Evolutionary conservation across 2,113 vertebrate genomes (phyloP), one percentile per base, ranked within the genome.

Genomic region (Hucho hucho): DNA sequence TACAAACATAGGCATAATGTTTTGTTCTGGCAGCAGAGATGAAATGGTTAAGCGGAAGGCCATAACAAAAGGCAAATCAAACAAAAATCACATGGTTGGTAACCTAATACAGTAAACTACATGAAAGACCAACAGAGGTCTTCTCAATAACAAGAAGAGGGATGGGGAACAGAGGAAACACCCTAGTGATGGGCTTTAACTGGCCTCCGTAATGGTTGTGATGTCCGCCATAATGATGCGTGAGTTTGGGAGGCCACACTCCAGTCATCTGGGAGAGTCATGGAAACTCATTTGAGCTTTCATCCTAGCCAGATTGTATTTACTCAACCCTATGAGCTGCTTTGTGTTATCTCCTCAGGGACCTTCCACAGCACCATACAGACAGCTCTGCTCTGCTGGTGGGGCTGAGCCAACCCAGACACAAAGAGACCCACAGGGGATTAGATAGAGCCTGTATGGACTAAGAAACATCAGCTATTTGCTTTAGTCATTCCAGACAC

Each of bases 301-400:
- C 58, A 79, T 91, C 89, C 91, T 91, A 92, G 90, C 88, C 87
- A 90, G 75, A 80, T 66, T 13, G 65, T 90, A 83, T 92, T 90
- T 93, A 86, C 83, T 82, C 86, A 88, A 85, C 87, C 59, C 76
- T 37, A 61, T 63, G 61, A 61, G 43, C 67, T 53, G 49, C 49
- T 16, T 18, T 73, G 66, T 28, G 59, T 24, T 37, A 63, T 69
- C 66, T 84, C 79, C 74, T 68, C 56, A 70, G 79, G 9, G 78
- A 89, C 86, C 86, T 83, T 66, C 13, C 43, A 16, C 49, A 63
- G 25, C 70, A 81, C 59, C 12, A 70, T 72, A 76, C 75, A 82
- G 83, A 77, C 78, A 75, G 71, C 63, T 70, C 64, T 26, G 28
- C 67, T 24, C 6, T 7, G 32, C n/a, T 20, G 24, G 4, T 3